Evolutionary conservation across 2,888 invertebrate species (phyloP).

Genomic region (Gymnosoma rotundatum): DNA sequence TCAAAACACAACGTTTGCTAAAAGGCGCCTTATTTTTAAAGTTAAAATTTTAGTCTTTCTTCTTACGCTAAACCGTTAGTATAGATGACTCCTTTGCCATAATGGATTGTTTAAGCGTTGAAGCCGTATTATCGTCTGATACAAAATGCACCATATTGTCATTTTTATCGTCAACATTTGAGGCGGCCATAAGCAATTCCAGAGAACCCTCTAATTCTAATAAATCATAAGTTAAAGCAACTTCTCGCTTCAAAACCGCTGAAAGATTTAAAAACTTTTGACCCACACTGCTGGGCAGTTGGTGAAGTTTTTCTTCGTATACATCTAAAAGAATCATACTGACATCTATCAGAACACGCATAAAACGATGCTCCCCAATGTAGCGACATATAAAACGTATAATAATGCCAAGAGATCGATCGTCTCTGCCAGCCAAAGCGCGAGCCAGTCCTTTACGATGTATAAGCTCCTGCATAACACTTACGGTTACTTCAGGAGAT

Average conservation of each 20-base stretch:
- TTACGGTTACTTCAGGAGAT: slow-evolving; percentile 89
- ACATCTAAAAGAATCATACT: slow-evolving; percentile 89
- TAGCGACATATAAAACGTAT: slow-evolving; percentile 89
- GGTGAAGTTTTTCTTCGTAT: slow-evolving; percentile 86
- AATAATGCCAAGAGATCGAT: slow-evolving; percentile 86
- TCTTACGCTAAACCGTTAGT: slow-evolving; percentile 72
- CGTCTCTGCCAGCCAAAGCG: slow-evolving; percentile 89
- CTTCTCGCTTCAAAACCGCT: slow-evolving; percentile 86
- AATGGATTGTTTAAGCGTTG: slow-evolving; percentile 76
- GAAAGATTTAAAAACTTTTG: slow-evolving; percentile 85
- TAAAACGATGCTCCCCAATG: slow-evolving; percentile 89
- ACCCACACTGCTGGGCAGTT: slow-evolving; percentile 85
- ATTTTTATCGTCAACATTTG: slow-evolving; percentile 82
- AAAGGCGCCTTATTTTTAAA: background rate
- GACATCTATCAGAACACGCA: slow-evolving; percentile 88
- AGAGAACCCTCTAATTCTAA: slow-evolving; percentile 88
- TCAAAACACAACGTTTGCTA: background rate
- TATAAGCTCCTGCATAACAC: slow-evolving; percentile 93
- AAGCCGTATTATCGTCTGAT: slow-evolving; percentile 62
- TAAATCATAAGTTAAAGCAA: slow-evolving; percentile 86
- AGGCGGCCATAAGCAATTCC: slow-evolving; percentile 86
- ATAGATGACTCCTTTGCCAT: slow-evolving; percentile 76
- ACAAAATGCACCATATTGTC: slow-evolving; percentile 71
- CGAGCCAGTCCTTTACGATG: slow-evolving; percentile 89
- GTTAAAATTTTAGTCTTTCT: background rate